Conservation (phyloP, 2,113 vertebrate species). For the Colistium nudipinnis region DNA sequence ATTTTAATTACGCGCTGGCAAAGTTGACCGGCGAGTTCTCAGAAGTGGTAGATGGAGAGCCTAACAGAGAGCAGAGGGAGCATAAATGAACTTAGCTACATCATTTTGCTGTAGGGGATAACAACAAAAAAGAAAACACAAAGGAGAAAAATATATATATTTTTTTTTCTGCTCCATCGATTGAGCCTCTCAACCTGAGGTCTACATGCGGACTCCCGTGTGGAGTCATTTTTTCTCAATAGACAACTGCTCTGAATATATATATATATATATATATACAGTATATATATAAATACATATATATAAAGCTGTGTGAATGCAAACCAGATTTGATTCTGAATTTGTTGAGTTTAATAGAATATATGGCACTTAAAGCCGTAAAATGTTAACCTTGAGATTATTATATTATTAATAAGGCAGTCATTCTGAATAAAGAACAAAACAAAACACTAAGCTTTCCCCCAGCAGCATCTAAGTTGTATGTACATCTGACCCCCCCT, state of each 20-base stretch:
- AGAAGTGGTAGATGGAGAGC: conserved; percentile 11
- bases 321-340: conserved; percentile 44
- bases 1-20: not conserved
- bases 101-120: conserved; percentile 29
- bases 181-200: conserved; percentile 46
- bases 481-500: not conserved
- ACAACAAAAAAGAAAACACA: conserved; percentile 42
- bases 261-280: no score
- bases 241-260: conserved; percentile 38
- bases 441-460: conserved; percentile 8
- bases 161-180: conserved; percentile 46
- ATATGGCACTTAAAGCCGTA: conserved; percentile 60
- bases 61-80: conserved; percentile 27
- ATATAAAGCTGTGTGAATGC: conserved; percentile 27
- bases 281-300: not conserved
- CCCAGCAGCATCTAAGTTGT: no score
- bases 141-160: conserved; percentile 39
- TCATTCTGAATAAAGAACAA: conserved; percentile 39
- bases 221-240: conserved; percentile 5
- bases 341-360: conserved; percentile 37
- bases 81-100: conserved; percentile 51
- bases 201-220: conserved; percentile 28
- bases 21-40: conserved; percentile 6
- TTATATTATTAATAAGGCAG: conserved; percentile 68
- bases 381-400: conserved; percentile 54